phyloP scores from a whole-genome alignment of 2,888 invertebrate genomes.

The Danaus chrysippus region DNA sequence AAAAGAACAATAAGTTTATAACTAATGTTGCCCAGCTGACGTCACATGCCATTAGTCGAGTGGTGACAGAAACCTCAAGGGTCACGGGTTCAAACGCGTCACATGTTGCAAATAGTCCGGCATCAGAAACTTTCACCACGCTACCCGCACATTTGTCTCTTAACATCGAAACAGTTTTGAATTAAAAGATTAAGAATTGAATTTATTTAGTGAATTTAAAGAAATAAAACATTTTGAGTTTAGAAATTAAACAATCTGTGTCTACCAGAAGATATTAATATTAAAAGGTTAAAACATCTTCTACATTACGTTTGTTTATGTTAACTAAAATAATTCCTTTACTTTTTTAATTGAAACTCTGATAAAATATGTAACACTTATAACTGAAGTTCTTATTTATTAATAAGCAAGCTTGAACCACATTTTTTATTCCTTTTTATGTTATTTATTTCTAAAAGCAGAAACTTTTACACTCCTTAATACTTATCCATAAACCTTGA shows the following conservation, averaged over 20 bases:
- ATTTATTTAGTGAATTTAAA: conserved; percentile 24
- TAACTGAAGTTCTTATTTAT: no score
- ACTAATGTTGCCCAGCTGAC: conserved; percentile 52
- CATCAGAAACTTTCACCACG: conserved; percentile 57
- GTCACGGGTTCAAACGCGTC: conserved; percentile 60
- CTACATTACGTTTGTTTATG: no score
- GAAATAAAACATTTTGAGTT: neutral
- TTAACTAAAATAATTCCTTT: no score
- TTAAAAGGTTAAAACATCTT: no score
- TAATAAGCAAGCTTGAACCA: no score
- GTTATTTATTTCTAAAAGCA: no score
- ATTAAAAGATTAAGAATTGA: conserved; percentile 28
- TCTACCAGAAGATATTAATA: no score
- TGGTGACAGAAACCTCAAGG: conserved; percentile 63
- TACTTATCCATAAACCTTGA: neutral
- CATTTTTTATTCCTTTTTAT: no score
- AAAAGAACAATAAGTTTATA: conserved; percentile 42
- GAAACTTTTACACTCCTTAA: neutral
- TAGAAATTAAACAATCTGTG: neutral
- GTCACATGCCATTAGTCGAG: conserved; percentile 60
- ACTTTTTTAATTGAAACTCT: no score
- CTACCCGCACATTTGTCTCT: conserved; percentile 64
- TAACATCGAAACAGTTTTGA: conserved; percentile 39
- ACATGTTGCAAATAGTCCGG: conserved; percentile 65
- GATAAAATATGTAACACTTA: no score